These are phyloP conservation scores for Subacronicta megacephala DNA, from an alignment of 2,888 invertebrate genomes.

Conservation along the genomic window DNA sequence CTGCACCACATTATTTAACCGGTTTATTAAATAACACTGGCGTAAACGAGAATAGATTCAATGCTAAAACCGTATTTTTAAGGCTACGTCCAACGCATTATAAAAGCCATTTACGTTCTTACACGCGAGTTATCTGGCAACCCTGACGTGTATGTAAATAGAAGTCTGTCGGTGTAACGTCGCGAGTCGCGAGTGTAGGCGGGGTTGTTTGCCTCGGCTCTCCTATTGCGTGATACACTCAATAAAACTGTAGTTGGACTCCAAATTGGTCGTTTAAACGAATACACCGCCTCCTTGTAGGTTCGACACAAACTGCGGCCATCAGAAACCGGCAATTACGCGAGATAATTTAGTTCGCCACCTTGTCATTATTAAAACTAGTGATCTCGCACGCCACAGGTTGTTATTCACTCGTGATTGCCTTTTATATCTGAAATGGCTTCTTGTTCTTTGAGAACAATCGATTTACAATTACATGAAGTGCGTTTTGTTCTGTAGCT, in stretches of 20 bases:
- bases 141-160: constrained; percentile 70
- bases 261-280: constrained; percentile 75
- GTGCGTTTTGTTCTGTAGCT: constrained; percentile 10
- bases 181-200: constrained; percentile 73
- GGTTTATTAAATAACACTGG: constrained; percentile 20
- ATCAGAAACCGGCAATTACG: constrained; percentile 49
- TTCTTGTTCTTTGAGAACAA: constrained; percentile 19
- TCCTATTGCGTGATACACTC: constrained; percentile 83
- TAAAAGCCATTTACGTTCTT: constrained; percentile 38
- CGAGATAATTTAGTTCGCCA: constrained; percentile 50
- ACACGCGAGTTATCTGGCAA: constrained; percentile 41
- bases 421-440: constrained; percentile 21
- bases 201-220: constrained; percentile 85
- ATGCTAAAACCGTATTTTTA: constrained; percentile 34
- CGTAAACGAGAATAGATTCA: constrained; percentile 30
- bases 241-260: constrained; percentile 81
- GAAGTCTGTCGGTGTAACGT: constrained; percentile 64
- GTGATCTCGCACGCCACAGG: constrained; percentile 22
- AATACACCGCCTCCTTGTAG: constrained; percentile 64
- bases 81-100: constrained; percentile 33
- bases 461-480: constrained; percentile 13
- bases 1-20: background rate
- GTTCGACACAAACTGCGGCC: constrained; percentile 50
- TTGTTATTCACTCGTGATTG: constrained; percentile 21
- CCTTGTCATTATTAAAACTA: constrained; percentile 46